A percentile compares a stretch with the other conserved stretches of the same genome.
Conservation (phyloP, 2,113 vertebrate species). For the Alexandromys fortis region DNA sequence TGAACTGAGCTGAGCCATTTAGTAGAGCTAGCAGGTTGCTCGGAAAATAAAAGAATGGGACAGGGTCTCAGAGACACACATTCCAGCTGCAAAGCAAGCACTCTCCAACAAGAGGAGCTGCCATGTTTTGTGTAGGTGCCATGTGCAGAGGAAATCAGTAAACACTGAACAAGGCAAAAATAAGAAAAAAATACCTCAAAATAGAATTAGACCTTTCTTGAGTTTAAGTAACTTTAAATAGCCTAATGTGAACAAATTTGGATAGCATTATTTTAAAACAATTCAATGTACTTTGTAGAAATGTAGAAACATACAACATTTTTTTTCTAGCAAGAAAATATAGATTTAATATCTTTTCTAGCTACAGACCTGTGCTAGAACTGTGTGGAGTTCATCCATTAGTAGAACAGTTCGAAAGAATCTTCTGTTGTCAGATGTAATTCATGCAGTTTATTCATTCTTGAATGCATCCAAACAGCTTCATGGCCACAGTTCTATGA, state of each 20-base stretch:
- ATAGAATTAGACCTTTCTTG: background rate
- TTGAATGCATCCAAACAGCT: background rate
- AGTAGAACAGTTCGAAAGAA: background rate
- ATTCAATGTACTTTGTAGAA: background rate
- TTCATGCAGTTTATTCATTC: background rate
- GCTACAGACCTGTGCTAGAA: background rate
- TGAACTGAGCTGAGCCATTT: background rate
- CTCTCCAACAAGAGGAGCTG: background rate
- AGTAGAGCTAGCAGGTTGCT: background rate
- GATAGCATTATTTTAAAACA: background rate
- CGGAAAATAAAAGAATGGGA: background rate
- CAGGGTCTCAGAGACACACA: background rate
- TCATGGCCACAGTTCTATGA: background rate
- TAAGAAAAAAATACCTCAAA: slow-evolving; percentile 1
- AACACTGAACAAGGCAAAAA: background rate
- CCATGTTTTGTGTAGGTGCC: background rate
- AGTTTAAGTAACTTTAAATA: background rate
- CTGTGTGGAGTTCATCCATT: background rate
- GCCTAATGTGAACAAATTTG: background rate
- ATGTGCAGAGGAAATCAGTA: background rate
- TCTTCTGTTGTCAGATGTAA: background rate
- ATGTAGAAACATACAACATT: background rate
- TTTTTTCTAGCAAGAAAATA: background rate
- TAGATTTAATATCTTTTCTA: background rate
- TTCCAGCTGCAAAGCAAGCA: background rate